Base-by-base conservation (phyloP, 2,113 vertebrate genomes). In the Hipposideros armiger region DNA sequence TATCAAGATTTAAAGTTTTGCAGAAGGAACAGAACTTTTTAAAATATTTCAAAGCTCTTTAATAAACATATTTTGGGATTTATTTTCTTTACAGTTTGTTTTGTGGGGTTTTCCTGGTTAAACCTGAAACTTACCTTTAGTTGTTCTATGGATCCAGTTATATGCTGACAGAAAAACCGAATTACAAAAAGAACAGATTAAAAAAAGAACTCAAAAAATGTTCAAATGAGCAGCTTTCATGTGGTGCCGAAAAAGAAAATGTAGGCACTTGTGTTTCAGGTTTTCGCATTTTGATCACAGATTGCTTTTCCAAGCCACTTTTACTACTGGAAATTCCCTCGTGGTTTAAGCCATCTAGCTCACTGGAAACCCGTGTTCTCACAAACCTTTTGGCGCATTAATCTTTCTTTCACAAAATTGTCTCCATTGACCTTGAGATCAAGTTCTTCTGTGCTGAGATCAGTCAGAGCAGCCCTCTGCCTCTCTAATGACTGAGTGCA, bases 211-310 rank as follows among this genome's bases (percentile, higher is more conserved):
- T 85, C 26, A 77, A 90, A 93, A 96, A 93, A 5, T 4, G 20
- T 92, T 96, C 66, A 95, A 72, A 93, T 13, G 5, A 92, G 67
- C 36, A 86, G 83, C 32, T 95, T 95, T 86, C 84, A 40, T 14
- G 14, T 15, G 72, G 30, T 66, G 36, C 52, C 94, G 87, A 96
- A 96, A 93, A 97, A 96, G 16, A 86, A 96, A 97, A 96, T 5
- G 17, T 87, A 97, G 95, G 91, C 88, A 95, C 97, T 98, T 98
- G 82, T 93, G 72, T 93, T 98, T 97, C 86, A 92, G 86, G 69
- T 54, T 96, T 84, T 95, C 85, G 11, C 32, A 56, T 50, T 76
- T 93, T 84, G 82, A 93, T 97, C 94, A 42, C 94, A 77, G 64
- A 72, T 2, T 36, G 50, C 78, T 95, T 90, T 89, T 96, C 83